Conservation (phyloP, 1,140 invertebrate genomes). For the Drosophila sturtevanti region DNA sequence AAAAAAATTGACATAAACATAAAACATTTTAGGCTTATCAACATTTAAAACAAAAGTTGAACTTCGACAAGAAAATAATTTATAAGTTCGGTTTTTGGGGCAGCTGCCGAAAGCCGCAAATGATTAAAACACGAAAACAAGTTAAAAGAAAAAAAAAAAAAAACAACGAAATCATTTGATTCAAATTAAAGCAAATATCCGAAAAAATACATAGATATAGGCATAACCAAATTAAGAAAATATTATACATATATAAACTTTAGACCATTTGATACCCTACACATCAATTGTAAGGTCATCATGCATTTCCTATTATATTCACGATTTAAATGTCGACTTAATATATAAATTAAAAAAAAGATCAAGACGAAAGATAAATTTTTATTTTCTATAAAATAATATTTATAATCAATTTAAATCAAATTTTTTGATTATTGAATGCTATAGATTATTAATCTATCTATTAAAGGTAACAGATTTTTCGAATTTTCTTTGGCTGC, state of each 20-base stretch:
- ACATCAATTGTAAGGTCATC: background rate
- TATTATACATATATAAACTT: background rate
- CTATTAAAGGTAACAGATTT: too few species aligned
- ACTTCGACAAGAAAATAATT: conserved; percentile 44
- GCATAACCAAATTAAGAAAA: conserved; percentile 60
- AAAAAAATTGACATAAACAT: conserved; percentile 52
- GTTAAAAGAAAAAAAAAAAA: conserved; percentile 16
- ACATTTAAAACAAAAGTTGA: conserved; percentile 36
- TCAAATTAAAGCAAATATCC: conserved; percentile 16
- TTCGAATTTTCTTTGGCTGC: too few species aligned
- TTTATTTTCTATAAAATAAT: too few species aligned
- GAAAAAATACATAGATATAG: conserved; percentile 23
- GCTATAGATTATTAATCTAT: too few species aligned
- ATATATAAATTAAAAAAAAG: too few species aligned
- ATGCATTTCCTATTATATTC: too few species aligned
- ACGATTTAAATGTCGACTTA: too few species aligned
- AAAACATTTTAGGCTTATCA: conserved; percentile 53
- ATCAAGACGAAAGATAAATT: too few species aligned
- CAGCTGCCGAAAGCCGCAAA: conserved; percentile 59
- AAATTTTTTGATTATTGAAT: too few species aligned
- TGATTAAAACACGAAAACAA: conserved; percentile 56
- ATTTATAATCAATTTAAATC: too few species aligned
- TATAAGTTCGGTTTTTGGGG: conserved; percentile 57
- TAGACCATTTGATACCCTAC: background rate
- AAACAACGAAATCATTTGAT: conserved; percentile 22